Evolutionary conservation across 2,888 invertebrate genomes (phyloP).

Genomic region (Slavum lentiscoides): DNA sequence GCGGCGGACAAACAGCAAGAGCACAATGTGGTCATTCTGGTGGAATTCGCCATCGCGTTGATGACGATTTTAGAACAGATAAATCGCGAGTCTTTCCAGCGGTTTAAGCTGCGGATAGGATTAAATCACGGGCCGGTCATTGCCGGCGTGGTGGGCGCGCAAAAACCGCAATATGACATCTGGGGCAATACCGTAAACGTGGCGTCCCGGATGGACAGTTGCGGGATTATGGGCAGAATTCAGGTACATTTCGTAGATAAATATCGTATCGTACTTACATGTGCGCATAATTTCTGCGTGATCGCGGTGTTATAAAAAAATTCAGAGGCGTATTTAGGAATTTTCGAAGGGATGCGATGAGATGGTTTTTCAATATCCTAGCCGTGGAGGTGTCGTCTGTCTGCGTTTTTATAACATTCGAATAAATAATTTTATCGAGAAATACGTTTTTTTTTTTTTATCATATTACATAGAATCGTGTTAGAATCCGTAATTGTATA

Average conservation of each 20-base stretch:
- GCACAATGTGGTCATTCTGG: slow-evolving; percentile 83
- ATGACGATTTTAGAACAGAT: slow-evolving; percentile 92
- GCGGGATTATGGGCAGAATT: slow-evolving; percentile 83
- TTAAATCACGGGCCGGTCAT: slow-evolving; percentile 89
- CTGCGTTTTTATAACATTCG: no score
- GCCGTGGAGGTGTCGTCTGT: no score
- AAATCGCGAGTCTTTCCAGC: slow-evolving; percentile 94
- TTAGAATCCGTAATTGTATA: no score
- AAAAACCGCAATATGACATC: slow-evolving; percentile 97
- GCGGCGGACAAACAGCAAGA: slow-evolving; percentile 78
- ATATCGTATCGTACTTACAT: background rate
- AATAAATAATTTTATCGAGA: no score
- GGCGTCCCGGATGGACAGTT: slow-evolving; percentile 96
- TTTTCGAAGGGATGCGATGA: no score
- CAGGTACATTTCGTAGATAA: slow-evolving; percentile 65
- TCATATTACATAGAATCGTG: no score
- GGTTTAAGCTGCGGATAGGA: slow-evolving; percentile 91
- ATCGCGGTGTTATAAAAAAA: background rate
- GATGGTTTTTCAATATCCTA: no score
- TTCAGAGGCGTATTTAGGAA: no score
- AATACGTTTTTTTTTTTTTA: no score
- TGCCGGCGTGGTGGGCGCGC: slow-evolving; percentile 95
- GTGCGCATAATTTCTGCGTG: background rate
- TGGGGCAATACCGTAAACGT: slow-evolving; percentile 99
- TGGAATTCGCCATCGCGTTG: slow-evolving; percentile 92